Conservation (phyloP, 2,888 invertebrate genomes). For the Lysandra bellargus region DNA sequence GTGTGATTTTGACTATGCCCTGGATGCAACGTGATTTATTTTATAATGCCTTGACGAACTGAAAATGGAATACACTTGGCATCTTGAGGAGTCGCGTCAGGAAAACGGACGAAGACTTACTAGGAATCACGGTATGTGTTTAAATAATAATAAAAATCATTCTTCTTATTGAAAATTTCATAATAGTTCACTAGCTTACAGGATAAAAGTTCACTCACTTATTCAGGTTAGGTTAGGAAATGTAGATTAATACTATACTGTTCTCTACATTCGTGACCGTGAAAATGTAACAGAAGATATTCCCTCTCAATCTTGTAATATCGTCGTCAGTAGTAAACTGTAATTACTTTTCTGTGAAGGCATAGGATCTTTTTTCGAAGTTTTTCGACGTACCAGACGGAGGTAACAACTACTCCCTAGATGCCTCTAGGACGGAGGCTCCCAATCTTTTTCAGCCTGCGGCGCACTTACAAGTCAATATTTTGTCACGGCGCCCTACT, state of each 20-base stretch:
- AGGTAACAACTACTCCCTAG: too few relatives aligned
- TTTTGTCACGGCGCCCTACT: too few relatives aligned
- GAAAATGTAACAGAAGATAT: not conserved
- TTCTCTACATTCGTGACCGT: not conserved
- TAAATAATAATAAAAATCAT: too few relatives aligned
- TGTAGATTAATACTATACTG: not conserved
- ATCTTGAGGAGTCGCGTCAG: constrained; percentile 65
- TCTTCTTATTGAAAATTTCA: not conserved
- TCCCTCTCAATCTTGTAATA: not conserved
- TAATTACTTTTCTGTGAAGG: too few relatives aligned
- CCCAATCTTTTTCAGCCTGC: too few relatives aligned
- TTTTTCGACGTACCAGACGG: too few relatives aligned
- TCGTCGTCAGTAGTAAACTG: not conserved
- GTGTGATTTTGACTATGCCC: constrained; percentile 48
- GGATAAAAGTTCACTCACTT: not conserved
- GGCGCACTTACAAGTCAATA: too few relatives aligned
- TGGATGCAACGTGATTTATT: constrained; percentile 51
- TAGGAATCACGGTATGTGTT: constrained; percentile 70
- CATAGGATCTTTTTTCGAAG: too few relatives aligned
- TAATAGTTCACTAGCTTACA: not conserved
- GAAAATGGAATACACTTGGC: constrained; percentile 77
- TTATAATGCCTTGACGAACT: constrained; percentile 45
- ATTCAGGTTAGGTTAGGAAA: not conserved
- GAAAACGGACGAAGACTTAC: constrained; percentile 56
- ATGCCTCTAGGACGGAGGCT: too few relatives aligned